A percentile compares a stretch with the other conserved stretches of the same genome.
Evolutionary conservation across 2,888 invertebrate species (phyloP).

Genomic region (Amitus sp.): DNA sequence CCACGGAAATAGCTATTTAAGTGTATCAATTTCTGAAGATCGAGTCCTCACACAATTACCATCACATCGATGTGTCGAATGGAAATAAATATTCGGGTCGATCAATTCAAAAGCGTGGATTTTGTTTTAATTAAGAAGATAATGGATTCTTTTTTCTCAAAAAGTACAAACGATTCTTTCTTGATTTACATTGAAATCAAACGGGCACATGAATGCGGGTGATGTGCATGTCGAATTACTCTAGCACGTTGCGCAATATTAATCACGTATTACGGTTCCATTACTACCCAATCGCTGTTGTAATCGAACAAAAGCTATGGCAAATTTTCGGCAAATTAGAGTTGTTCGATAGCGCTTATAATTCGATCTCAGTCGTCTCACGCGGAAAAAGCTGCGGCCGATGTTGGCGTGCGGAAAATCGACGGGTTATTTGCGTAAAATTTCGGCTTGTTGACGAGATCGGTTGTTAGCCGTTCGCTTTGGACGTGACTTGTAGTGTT

Average conservation of each 20-base stretch:
- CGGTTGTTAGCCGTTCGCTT: constrained; percentile 13
- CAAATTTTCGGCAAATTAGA: not conserved
- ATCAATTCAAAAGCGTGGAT: too few relatives aligned
- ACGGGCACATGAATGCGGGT: not conserved
- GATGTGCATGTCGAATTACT: not conserved
- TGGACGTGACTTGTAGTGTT: constrained; percentile 1
- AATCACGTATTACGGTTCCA: not conserved
- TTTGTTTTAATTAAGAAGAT: too few relatives aligned
- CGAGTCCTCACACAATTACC: too few relatives aligned
- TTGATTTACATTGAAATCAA: too few relatives aligned
- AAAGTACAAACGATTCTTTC: too few relatives aligned
- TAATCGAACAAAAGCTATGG: not conserved
- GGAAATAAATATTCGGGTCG: too few relatives aligned
- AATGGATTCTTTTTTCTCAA: too few relatives aligned
- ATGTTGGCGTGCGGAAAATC: constrained; percentile 4
- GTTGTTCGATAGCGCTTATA: not conserved
- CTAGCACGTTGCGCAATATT: constrained; percentile 1
- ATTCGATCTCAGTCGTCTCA: not conserved
- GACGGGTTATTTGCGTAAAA: constrained; percentile 1
- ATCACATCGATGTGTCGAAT: too few relatives aligned
- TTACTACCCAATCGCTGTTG: not conserved
- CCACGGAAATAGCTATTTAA: too few relatives aligned
- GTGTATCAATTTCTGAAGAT: too few relatives aligned
- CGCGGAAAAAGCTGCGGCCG: not conserved
- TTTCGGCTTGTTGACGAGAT: constrained; percentile 9